These are phyloP conservation scores for Exaiptasia diaphana DNA, from an alignment of 64 coral and sea anemone genomes.

Conservation along the genomic window DNA sequence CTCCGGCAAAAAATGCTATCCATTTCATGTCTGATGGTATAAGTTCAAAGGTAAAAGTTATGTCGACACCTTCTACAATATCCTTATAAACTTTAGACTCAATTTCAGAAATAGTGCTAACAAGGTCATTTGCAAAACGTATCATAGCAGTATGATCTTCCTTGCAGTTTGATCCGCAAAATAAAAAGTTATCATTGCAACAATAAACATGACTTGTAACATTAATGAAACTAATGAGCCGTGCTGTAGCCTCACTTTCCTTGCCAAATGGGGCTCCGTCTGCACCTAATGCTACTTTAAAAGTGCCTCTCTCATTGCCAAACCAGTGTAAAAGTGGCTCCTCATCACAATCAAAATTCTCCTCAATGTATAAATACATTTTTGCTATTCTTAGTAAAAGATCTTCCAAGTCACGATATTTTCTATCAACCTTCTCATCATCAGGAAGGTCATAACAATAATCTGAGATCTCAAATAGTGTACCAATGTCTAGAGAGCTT, in stretches of 20 bases:
- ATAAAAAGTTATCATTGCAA: slow-evolving; percentile 24
- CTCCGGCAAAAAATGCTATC: slow-evolving; percentile 53
- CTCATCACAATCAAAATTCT: slow-evolving; percentile 9
- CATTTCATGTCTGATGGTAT: slow-evolving; percentile 82
- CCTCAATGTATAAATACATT: slow-evolving; percentile 1
- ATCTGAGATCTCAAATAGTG: neutral
- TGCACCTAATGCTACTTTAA: slow-evolving; percentile 4
- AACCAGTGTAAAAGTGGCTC: slow-evolving; percentile 9
- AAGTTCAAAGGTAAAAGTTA: slow-evolving; percentile 41
- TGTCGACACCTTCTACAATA: neutral
- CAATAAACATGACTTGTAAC: neutral
- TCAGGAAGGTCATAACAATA: slow-evolving; percentile 1
- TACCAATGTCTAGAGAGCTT: slow-evolving; percentile 13
- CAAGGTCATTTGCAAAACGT: slow-evolving; percentile 4
- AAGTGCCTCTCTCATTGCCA: neutral
- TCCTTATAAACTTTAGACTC: slow-evolving; percentile 2
- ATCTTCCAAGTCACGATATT: slow-evolving; percentile 8
- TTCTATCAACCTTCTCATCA: neutral
- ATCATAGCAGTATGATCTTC: slow-evolving; percentile 33
- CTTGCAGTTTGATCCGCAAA: slow-evolving; percentile 29
- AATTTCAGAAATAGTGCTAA: neutral
- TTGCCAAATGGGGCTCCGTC: slow-evolving; percentile 21
- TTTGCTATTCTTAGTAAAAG: slow-evolving; percentile 25
- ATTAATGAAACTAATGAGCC: slow-evolving; percentile 19
- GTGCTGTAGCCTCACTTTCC: slow-evolving; percentile 16